A percentile compares a stretch with the other conserved stretches of the same genome.
Conservation (phyloP, 2,888 invertebrate genomes). For the Acanthococcus lagerstroemiae region DNA sequence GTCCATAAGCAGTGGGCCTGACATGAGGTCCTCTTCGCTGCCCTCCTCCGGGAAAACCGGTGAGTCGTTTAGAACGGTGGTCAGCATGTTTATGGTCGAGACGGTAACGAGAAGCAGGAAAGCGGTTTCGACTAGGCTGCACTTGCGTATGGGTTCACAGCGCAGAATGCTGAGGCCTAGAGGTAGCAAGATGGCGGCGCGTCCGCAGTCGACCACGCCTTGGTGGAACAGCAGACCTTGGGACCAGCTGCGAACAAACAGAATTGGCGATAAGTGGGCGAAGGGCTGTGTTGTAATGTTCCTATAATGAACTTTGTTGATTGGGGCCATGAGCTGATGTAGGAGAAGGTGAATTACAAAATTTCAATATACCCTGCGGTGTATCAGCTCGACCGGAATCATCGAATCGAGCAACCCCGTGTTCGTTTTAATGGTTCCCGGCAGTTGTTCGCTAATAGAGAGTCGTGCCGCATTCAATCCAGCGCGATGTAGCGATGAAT, state of each 20-base stretch:
- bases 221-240: constrained; percentile 76
- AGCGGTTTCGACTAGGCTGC: constrained; percentile 76
- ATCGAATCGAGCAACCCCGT: no score
- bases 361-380: no score
- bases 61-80: constrained; percentile 74
- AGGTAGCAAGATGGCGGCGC: constrained; percentile 68
- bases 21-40: constrained; percentile 58
- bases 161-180: constrained; percentile 67
- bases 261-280: no score
- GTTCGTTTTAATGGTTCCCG: no score
- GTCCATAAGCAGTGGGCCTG: constrained; percentile 71
- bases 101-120: constrained; percentile 80
- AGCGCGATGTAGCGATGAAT: no score
- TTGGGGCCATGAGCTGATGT: no score
- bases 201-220: constrained; percentile 70
- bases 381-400: no score
- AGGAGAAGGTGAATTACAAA: no score
- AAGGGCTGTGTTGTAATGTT: no score
- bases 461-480: no score
- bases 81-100: constrained; percentile 82
- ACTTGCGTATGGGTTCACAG: constrained; percentile 75
- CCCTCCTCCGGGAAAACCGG: constrained; percentile 70
- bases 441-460: no score
- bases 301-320: no score
- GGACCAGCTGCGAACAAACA: constrained; percentile 78